A percentile compares a stretch with the other conserved stretches of the same genome.
Evolutionary conservation across 2,888 invertebrate species (phyloP).

Genomic region (Tetranychus truncatus): DNA sequence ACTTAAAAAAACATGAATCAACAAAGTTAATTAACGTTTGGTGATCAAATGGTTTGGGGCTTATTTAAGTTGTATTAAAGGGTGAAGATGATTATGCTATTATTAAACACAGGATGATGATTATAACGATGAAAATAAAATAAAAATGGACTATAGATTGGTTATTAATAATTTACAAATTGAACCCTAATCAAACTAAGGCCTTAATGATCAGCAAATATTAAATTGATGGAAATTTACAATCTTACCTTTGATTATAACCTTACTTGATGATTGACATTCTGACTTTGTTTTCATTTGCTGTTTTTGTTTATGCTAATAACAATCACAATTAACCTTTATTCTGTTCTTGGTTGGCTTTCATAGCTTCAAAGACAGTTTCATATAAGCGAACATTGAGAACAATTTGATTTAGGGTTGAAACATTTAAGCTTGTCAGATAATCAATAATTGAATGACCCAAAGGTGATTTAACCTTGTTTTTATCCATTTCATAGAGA

Average conservation of each 20-base stretch:
- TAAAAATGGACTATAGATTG: too few relatives aligned
- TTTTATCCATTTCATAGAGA: constrained; percentile 2
- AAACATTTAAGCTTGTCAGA: not conserved
- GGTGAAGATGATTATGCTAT: too few relatives aligned
- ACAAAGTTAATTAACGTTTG: too few relatives aligned
- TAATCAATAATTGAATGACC: not conserved
- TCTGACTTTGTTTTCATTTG: too few relatives aligned
- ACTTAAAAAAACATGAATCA: too few relatives aligned
- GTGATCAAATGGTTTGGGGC: too few relatives aligned
- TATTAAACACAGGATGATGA: too few relatives aligned
- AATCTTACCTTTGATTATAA: not conserved
- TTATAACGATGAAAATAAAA: too few relatives aligned
- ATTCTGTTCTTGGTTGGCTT: not conserved
- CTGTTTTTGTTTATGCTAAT: too few relatives aligned
- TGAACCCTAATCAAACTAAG: too few relatives aligned
- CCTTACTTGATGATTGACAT: not conserved
- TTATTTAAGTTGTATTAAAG: too few relatives aligned
- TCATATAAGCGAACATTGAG: not conserved
- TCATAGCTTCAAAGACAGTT: constrained; percentile 3
- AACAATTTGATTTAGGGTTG: not conserved
- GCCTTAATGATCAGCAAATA: not conserved
- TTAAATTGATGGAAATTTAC: not conserved
- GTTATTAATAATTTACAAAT: too few relatives aligned
- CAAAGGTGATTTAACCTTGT: not conserved
- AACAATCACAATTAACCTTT: not conserved